A percentile compares a stretch with the other conserved stretches of the same genome.
Evolutionary conservation across 2,797 vertebrate genomes (phyloP).

Genomic region (Okamejei kenojei): DNA sequence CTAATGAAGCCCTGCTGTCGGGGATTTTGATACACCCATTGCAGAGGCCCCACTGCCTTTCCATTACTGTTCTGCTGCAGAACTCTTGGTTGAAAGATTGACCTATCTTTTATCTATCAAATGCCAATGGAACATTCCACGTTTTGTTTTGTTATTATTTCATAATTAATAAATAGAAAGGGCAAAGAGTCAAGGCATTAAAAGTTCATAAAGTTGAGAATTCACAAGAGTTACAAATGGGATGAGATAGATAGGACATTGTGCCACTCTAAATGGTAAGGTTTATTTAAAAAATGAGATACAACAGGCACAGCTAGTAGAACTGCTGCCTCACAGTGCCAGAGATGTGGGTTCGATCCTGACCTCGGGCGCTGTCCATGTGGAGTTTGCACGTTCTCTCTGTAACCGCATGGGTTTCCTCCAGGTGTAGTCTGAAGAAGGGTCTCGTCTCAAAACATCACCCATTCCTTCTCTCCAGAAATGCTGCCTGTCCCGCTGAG

Average conservation of each 20-base stretch:
- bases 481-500: no score
- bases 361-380: no score
- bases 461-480: no score
- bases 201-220: background rate
- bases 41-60: background rate
- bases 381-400: no score
- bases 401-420: no score
- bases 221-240: background rate
- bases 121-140: background rate
- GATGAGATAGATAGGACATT: background rate
- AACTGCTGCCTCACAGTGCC: no score
- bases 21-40: background rate
- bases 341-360: no score
- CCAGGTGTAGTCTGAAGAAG: no score
- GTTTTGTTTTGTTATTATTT: background rate
- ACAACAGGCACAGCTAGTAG: background rate
- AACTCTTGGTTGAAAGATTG: background rate
- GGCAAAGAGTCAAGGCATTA: background rate
- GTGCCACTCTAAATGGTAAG: background rate
- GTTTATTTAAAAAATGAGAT: background rate
- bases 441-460: no score
- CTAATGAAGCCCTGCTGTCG: background rate
- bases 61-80: background rate
- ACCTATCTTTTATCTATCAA: background rate
- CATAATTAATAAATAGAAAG: background rate